A percentile compares a stretch with the other conserved stretches of the same genome.
Conservation (phyloP, 2,797 vertebrate species). For the Anguilla pacifica region DNA sequence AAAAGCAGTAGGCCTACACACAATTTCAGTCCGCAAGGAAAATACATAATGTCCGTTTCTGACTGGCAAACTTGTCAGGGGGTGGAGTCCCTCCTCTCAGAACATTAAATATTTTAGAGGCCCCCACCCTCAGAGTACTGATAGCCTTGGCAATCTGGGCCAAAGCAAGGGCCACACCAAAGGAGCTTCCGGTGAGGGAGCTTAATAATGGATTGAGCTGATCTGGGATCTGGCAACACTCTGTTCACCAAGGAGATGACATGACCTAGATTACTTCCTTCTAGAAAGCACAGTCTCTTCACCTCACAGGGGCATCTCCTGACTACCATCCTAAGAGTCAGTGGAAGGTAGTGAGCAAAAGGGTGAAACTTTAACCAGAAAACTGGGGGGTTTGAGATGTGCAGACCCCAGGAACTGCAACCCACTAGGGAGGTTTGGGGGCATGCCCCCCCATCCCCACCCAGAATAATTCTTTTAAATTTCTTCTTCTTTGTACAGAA, state of each 20-base stretch:
- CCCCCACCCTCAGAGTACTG: slow-evolving; percentile 4
- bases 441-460: not conserved
- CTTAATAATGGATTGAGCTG: slow-evolving; percentile 38
- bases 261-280: not conserved
- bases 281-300: not conserved
- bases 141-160: not conserved
- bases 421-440: no score
- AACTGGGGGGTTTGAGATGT: no score
- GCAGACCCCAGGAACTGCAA: no score
- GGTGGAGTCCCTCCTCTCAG: not conserved
- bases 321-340: not conserved
- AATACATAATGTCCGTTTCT: not conserved
- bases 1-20: not conserved
- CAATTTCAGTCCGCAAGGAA: not conserved
- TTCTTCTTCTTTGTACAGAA: no score
- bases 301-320: not conserved
- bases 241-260: not conserved
- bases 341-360: no score
- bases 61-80: not conserved
- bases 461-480: no score
- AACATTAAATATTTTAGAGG: slow-evolving; percentile 24
- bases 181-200: not conserved
- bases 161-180: not conserved
- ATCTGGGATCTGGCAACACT: not conserved
- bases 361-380: not conserved